Conservation (phyloP, 2,888 invertebrate species). For the Agrochola circellaris region DNA sequence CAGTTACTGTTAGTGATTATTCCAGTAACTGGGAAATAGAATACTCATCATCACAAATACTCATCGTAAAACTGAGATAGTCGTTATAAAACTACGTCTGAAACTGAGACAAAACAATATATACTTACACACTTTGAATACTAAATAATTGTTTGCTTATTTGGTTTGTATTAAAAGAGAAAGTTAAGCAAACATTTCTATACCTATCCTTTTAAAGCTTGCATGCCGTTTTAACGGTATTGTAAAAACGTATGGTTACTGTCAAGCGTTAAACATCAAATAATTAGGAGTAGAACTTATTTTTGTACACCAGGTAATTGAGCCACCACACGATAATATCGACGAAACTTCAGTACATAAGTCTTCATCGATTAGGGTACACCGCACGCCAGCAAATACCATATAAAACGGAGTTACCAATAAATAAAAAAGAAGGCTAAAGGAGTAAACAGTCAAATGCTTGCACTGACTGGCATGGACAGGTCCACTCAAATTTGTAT, state of each 20-base stretch:
- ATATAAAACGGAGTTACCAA: neutral
- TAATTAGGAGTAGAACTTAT: neutral
- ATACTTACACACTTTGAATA: neutral
- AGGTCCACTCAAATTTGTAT: no score
- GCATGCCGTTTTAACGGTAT: neutral
- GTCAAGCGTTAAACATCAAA: neutral
- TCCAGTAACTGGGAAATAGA: neutral
- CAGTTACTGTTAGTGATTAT: constrained; percentile 6
- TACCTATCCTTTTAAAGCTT: neutral
- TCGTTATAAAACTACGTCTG: neutral
- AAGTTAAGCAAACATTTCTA: neutral
- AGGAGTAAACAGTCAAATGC: no score
- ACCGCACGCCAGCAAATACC: neutral
- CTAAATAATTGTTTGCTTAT: neutral
- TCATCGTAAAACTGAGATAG: neutral
- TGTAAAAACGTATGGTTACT: neutral
- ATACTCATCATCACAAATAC: neutral
- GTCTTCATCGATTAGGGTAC: no score
- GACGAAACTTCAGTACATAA: no score
- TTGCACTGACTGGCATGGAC: no score
- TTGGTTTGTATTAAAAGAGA: neutral
- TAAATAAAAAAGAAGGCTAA: neutral
- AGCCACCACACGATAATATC: neutral
- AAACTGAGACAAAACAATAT: neutral
- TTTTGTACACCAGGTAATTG: neutral